These are phyloP conservation scores for Bombylius major DNA, from an alignment of 2,888 invertebrate species.

Conservation along the genomic window DNA sequence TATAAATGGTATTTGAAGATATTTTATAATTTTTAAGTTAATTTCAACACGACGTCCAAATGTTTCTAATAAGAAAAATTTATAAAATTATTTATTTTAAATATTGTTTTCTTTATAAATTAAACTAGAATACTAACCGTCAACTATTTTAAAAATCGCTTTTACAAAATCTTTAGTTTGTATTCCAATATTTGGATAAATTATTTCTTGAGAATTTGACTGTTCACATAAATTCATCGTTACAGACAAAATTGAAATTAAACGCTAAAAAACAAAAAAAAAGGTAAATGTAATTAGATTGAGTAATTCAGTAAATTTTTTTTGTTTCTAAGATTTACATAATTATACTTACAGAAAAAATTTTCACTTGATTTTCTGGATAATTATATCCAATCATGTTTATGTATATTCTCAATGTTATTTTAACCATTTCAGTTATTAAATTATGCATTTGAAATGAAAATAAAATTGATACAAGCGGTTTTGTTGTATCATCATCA, in stretches of 20 bases:
- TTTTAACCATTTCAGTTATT: conserved; percentile 22
- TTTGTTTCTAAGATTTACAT: background rate
- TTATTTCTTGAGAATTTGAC: conserved; percentile 19
- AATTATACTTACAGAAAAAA: conserved; percentile 24
- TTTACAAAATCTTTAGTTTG: conserved; percentile 22
- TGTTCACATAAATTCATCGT: conserved; percentile 28
- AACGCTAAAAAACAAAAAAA: conserved; percentile 21
- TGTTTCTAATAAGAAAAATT: background rate
- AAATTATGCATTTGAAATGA: conserved; percentile 20
- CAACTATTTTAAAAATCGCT: conserved; percentile 26
- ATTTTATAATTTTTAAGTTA: conserved; percentile 23
- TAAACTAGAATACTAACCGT: conserved; percentile 15
- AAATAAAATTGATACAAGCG: conserved; percentile 25
- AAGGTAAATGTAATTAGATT: background rate
- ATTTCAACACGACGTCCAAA: conserved; percentile 16
- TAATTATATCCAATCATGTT: conserved; percentile 21
- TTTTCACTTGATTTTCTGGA: conserved; percentile 17
- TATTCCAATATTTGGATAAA: conserved; percentile 24
- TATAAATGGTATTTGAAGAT: conserved; percentile 25
- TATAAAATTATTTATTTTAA: background rate
- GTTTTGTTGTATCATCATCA: conserved; percentile 21
- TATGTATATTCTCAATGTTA: conserved; percentile 24
- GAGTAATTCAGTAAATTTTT: background rate
- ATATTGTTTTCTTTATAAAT: background rate
- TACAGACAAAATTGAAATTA: conserved; percentile 26